phyloP scores from a whole-genome alignment of 35 echinoderm and acorn worm species.

The Apostichopus japonicus region DNA sequence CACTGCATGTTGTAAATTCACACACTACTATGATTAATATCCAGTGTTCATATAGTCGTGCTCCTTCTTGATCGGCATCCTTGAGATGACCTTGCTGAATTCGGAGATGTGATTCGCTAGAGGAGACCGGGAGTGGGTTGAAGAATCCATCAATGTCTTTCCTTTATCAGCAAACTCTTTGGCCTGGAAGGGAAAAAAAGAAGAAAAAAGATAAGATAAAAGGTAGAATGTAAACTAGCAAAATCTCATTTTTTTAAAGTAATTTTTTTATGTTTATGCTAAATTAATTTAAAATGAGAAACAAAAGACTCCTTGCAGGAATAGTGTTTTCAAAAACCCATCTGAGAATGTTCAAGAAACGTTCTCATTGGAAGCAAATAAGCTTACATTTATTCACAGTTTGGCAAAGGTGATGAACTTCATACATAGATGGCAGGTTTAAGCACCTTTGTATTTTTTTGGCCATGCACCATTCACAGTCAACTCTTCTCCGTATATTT shows the following conservation, averaged over 20 bases:
- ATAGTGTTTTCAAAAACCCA: too few relatives aligned
- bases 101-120: slow-evolving; percentile 65
- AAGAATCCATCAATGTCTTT: slow-evolving; percentile 55
- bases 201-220: too few relatives aligned
- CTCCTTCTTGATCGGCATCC: slow-evolving; percentile 59
- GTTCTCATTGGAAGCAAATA: too few relatives aligned
- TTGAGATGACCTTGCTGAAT: slow-evolving; percentile 66
- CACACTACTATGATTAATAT: neutral
- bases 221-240: too few relatives aligned
- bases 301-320: too few relatives aligned
- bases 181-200: slow-evolving; percentile 61
- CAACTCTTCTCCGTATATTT: neutral
- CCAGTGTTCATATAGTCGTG: slow-evolving; percentile 9
- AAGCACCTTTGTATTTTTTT: neutral
- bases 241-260: too few relatives aligned
- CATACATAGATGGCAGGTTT: neutral
- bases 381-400: too few relatives aligned
- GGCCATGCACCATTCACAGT: neutral
- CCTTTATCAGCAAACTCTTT: slow-evolving; percentile 77
- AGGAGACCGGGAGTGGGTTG: slow-evolving; percentile 29
- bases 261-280: too few relatives aligned
- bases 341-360: too few relatives aligned
- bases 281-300: too few relatives aligned
- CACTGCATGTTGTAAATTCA: neutral
- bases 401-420: too few relatives aligned